Evolutionary conservation across 2,797 vertebrate genomes (phyloP).

Genomic region (Falco columbarius): DNA sequence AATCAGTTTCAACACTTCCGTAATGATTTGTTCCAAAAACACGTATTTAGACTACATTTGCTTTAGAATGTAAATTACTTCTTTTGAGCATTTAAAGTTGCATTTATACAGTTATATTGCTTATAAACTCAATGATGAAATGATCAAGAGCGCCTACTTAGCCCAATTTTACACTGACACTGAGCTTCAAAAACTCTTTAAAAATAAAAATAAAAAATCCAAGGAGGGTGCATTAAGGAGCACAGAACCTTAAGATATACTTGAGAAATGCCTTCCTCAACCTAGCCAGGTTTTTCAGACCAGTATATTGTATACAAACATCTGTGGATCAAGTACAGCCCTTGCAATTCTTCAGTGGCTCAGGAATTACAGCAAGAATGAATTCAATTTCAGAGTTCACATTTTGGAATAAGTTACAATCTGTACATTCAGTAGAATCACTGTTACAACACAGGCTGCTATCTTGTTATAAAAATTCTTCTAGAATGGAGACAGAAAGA

Average conservation of each 20-base stretch:
- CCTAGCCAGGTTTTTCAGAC: not conserved
- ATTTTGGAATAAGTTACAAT: not conserved
- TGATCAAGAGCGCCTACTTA: not conserved
- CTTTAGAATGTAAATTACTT: not conserved
- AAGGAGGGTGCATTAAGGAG: not conserved
- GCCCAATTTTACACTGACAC: not conserved
- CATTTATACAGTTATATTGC: not conserved
- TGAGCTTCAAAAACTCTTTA: not conserved
- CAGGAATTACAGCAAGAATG: not conserved
- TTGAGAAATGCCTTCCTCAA: not conserved
- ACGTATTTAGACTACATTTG: not conserved
- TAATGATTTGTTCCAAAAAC: not conserved
- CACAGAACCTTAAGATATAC: not conserved
- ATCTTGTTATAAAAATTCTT: not conserved
- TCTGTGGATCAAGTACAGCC: not conserved
- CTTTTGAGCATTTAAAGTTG: not conserved
- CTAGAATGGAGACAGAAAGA: not conserved
- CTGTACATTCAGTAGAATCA: not conserved
- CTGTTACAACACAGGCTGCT: not conserved
- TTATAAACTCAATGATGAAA: not conserved
- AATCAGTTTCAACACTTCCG: not conserved
- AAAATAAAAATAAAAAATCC: not conserved
- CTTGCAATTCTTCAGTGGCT: not conserved
- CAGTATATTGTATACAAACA: not conserved
- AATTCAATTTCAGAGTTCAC: not conserved